A percentile compares a stretch with the other conserved stretches of the same genome.
Conservation (phyloP, 2,797 vertebrate species). For the Gymnopithys bicolor region DNA sequence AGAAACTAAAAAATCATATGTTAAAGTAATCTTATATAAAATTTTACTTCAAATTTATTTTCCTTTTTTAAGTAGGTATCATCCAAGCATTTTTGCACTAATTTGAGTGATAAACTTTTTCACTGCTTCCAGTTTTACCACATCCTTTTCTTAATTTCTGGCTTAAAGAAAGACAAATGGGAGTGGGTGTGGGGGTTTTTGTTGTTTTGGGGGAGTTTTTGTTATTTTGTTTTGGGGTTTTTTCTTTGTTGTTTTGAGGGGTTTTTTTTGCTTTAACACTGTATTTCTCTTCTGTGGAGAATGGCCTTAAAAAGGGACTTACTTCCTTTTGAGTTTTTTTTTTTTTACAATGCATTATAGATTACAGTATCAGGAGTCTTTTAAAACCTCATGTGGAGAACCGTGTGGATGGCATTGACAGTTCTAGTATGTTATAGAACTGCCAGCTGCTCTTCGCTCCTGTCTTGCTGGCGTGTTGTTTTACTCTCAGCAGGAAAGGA, state of each 20-base stretch:
- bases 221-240: no score
- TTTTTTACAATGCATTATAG: neutral
- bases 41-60: neutral
- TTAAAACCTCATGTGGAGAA: constrained; percentile 33
- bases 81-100: neutral
- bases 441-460: constrained; percentile 50
- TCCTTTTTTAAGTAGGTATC: neutral
- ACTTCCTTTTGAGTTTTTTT: neutral
- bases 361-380: constrained; percentile 16
- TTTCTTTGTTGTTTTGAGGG: no score
- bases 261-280: neutral
- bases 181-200: neutral
- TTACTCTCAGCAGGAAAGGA: constrained; percentile 42
- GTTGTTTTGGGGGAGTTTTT: no score
- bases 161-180: neutral
- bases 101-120: neutral
- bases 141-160: neutral
- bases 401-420: constrained; percentile 29
- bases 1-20: neutral
- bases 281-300: neutral
- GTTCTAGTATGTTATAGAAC: constrained; percentile 13
- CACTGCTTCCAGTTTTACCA: neutral
- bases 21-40: neutral
- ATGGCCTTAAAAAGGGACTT: constrained; percentile 10
- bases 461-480: constrained; percentile 27